These are phyloP conservation scores for Sinotaia quadrata DNA, from an alignment of 2,888 invertebrate species.

Conservation along the genomic window DNA sequence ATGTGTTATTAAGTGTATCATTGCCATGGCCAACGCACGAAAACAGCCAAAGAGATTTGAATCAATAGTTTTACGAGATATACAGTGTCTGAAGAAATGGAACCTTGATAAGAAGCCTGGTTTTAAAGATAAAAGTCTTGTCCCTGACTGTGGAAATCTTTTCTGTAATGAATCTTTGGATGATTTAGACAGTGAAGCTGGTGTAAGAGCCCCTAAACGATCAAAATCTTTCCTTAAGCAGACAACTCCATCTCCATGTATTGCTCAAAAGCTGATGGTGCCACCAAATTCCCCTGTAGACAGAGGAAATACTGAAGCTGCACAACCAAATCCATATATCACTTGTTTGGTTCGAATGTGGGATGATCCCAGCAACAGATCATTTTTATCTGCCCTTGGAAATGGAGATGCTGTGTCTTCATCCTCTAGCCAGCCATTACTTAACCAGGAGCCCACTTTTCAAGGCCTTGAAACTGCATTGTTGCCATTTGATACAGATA, in stretches of 20 bases:
- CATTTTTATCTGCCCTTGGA: background rate
- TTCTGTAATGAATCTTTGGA: conserved; percentile 40
- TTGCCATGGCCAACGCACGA: conserved; percentile 2
- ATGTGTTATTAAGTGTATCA: too few relatives aligned
- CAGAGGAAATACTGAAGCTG: background rate
- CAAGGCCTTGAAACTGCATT: background rate
- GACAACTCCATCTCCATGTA: background rate
- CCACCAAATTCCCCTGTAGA: conserved; percentile 28
- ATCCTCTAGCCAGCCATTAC: background rate
- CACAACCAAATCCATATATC: conserved; percentile 23
- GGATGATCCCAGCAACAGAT: background rate
- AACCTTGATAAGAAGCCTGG: background rate
- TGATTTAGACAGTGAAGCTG: conserved; percentile 38
- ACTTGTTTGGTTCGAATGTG: conserved; percentile 19
- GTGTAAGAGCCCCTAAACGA: background rate
- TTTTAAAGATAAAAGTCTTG: background rate
- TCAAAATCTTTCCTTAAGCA: background rate
- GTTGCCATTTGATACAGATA: background rate
- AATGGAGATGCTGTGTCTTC: background rate
- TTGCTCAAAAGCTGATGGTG: background rate
- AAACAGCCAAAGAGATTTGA: conserved; percentile 5
- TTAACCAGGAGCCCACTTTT: background rate
- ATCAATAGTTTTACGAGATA: conserved; percentile 13
- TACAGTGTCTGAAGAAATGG: conserved; percentile 7
- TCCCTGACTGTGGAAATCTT: conserved; percentile 7